Evolutionary conservation across 2,888 invertebrate species (phyloP).

Genomic region (Deilephila porcellus): DNA sequence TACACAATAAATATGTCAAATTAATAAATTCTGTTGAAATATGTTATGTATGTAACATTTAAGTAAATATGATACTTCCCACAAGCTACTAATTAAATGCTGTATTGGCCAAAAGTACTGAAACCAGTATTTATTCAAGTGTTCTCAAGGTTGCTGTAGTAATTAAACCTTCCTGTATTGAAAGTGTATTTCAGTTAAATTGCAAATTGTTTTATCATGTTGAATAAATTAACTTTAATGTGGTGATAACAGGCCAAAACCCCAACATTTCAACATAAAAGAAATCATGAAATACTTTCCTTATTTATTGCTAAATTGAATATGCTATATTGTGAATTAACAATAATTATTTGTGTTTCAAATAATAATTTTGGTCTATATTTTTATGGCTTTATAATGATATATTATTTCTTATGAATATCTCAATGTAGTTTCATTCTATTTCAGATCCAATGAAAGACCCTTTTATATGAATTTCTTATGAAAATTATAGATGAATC

Average conservation of each 20-base stretch:
- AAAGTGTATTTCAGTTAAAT: background rate
- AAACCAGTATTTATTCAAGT: background rate
- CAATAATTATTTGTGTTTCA: too few species aligned
- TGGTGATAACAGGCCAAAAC: background rate
- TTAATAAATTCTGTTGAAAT: too few species aligned
- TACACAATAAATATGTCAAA: too few species aligned
- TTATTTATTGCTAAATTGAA: too few species aligned
- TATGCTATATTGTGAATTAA: too few species aligned
- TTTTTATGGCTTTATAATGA: too few species aligned
- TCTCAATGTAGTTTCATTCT: too few species aligned
- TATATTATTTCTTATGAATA: too few species aligned
- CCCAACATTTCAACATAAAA: background rate
- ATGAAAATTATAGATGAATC: too few species aligned
- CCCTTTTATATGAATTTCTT: too few species aligned
- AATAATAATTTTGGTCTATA: too few species aligned
- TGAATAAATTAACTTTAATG: background rate
- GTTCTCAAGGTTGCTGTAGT: conserved; percentile 23
- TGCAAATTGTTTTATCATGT: conserved; percentile 6
- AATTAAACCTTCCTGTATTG: background rate
- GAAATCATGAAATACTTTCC: background rate
- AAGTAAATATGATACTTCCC: background rate
- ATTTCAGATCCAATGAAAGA: too few species aligned
- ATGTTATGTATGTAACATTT: background rate
- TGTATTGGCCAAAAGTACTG: background rate
- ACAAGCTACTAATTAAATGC: background rate